A percentile compares a stretch with the other conserved stretches of the same genome.
These are phyloP conservation scores for Oligia strigilis DNA, from an alignment of 2,888 invertebrate genomes.

Conservation along the genomic window DNA sequence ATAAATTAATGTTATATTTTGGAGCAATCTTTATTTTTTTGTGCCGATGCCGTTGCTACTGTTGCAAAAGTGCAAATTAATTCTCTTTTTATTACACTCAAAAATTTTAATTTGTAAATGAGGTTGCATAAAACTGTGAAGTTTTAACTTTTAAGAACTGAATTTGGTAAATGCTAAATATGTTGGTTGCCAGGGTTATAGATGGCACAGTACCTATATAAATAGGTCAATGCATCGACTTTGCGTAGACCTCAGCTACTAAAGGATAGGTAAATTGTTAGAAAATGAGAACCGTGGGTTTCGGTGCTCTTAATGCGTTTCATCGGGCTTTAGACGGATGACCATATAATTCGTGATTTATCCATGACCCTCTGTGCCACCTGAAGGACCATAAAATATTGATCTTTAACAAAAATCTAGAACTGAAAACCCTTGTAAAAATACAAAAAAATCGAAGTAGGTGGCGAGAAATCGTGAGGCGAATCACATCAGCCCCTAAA, in stretches of 20 bases:
- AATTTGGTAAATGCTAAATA: not conserved
- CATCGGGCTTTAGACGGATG: not conserved
- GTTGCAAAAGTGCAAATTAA: conserved; percentile 5
- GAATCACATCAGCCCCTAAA: no score
- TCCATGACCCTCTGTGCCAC: not conserved
- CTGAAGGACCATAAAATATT: not conserved
- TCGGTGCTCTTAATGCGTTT: no score
- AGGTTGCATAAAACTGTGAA: not conserved
- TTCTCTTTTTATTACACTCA: not conserved
- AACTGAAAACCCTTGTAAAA: not conserved
- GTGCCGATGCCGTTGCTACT: not conserved
- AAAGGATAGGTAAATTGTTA: not conserved
- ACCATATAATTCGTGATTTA: not conserved
- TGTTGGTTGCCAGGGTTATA: not conserved
- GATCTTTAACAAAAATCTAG: not conserved
- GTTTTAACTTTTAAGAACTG: not conserved
- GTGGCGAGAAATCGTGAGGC: not conserved
- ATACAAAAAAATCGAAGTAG: not conserved
- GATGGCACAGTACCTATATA: not conserved
- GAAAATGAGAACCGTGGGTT: not conserved
- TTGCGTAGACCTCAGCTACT: not conserved
- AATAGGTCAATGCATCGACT: not conserved
- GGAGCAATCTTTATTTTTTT: conserved; percentile 21
- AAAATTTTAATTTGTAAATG: not conserved
- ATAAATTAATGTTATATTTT: conserved; percentile 19